phyloP scores from a whole-genome alignment of 2,113 vertebrate genomes.

The Phalacrocorax aristotelis region DNA sequence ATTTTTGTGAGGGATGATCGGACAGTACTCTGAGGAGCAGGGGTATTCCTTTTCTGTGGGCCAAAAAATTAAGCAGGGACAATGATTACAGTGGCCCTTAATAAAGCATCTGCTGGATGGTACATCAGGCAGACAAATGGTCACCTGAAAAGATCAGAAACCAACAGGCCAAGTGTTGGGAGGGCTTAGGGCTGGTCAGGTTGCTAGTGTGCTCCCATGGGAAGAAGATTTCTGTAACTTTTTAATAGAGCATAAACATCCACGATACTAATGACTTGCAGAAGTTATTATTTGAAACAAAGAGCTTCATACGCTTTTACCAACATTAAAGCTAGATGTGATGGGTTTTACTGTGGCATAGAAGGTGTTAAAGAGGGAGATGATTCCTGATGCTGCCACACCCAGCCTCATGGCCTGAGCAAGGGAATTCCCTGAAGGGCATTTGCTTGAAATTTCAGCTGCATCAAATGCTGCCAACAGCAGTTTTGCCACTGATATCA shows the following conservation, averaged over 20 bases:
- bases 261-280: background rate
- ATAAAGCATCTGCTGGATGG: background rate
- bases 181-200: background rate
- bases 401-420: background rate
- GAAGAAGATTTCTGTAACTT: background rate
- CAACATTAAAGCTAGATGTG: background rate
- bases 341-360: background rate
- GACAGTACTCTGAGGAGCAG: background rate
- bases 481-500: background rate
- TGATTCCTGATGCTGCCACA: fast-evolving
- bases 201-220: fast-evolving
- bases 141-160: background rate
- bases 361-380: background rate
- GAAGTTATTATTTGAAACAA: background rate
- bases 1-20: background rate
- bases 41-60: background rate
- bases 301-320: background rate
- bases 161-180: fast-evolving
- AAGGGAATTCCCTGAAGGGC: background rate
- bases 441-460: background rate
- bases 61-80: background rate
- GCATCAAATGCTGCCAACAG: background rate
- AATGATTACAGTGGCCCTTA: background rate
- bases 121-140: background rate
- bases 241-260: background rate